These are phyloP conservation scores for Maniola jurtina DNA, from an alignment of 1,140 invertebrate species.

Conservation along the genomic window DNA sequence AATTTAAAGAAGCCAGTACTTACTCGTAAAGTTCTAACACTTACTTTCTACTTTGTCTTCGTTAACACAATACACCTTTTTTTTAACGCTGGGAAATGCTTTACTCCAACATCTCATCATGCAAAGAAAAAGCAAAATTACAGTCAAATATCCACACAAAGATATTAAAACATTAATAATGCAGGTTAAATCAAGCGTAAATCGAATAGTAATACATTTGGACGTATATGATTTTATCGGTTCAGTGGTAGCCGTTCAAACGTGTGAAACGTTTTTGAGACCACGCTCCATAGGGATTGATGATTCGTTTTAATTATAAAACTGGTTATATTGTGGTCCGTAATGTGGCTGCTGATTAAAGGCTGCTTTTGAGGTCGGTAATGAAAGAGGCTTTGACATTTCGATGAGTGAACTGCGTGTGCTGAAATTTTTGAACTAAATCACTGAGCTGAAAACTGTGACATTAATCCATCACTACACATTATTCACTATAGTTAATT, in stretches of 20 bases:
- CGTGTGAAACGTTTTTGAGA: slow-evolving; percentile 44
- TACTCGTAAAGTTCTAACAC: too few species aligned
- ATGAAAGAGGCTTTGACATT: slow-evolving; percentile 11
- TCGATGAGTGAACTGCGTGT: not conserved
- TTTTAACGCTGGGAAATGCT: too few species aligned
- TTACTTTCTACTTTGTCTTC: too few species aligned
- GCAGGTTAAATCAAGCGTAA: slow-evolving; percentile 28
- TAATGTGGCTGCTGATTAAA: slow-evolving; percentile 26
- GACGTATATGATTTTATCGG: slow-evolving; percentile 39
- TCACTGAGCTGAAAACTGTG: too few species aligned
- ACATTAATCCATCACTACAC: too few species aligned
- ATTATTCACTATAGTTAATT: too few species aligned
- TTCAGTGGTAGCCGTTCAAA: slow-evolving; percentile 34
- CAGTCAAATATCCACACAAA: not conserved
- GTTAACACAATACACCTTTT: too few species aligned
- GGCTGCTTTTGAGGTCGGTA: slow-evolving; percentile 1
- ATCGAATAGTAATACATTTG: slow-evolving; percentile 37
- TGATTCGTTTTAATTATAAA: slow-evolving; percentile 39
- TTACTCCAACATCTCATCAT: too few species aligned
- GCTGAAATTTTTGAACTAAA: not conserved
- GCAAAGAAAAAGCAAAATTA: not conserved
- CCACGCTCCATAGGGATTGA: slow-evolving; percentile 31
- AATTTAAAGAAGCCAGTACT: too few species aligned
- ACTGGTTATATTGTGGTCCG: slow-evolving; percentile 35
- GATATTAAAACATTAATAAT: not conserved